Conservation (phyloP, 1,140 invertebrate genomes). For the Mercenaria mercenaria region DNA sequence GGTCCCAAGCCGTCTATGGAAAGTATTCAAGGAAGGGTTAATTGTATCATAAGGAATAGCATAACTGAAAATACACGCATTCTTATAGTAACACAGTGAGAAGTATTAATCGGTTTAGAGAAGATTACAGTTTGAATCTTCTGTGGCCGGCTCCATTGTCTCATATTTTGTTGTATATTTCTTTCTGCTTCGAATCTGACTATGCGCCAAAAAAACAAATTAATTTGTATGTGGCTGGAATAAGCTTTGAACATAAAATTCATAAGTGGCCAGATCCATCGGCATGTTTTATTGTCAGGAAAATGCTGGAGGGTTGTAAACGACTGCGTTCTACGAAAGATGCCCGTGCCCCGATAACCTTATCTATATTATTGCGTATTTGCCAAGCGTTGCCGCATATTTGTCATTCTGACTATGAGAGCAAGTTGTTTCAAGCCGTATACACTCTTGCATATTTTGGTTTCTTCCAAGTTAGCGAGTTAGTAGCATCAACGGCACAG, state of each 20-base stretch:
- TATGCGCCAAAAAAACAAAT: neutral
- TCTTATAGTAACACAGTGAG: neutral
- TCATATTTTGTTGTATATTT: neutral
- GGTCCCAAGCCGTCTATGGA: conserved; percentile 22
- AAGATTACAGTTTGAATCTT: neutral
- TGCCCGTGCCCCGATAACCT: too few species aligned
- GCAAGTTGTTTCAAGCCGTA: too few species aligned
- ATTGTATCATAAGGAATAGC: neutral
- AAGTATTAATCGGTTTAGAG: neutral
- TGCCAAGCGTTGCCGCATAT: too few species aligned
- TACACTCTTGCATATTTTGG: neutral
- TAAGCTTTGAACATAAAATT: neutral
- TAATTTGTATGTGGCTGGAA: neutral
- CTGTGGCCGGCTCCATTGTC: neutral
- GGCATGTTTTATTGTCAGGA: neutral
- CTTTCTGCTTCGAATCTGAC: neutral
- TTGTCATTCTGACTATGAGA: too few species aligned
- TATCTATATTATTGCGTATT: too few species aligned
- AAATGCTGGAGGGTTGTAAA: too few species aligned
- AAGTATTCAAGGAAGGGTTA: neutral
- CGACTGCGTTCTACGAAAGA: too few species aligned
- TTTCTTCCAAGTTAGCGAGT: conserved; percentile 4
- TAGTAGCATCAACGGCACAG: neutral
- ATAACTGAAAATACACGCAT: neutral
- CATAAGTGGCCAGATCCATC: neutral